phyloP scores from a whole-genome alignment of 1,140 invertebrate genomes.

The Psilanteris sp. region DNA sequence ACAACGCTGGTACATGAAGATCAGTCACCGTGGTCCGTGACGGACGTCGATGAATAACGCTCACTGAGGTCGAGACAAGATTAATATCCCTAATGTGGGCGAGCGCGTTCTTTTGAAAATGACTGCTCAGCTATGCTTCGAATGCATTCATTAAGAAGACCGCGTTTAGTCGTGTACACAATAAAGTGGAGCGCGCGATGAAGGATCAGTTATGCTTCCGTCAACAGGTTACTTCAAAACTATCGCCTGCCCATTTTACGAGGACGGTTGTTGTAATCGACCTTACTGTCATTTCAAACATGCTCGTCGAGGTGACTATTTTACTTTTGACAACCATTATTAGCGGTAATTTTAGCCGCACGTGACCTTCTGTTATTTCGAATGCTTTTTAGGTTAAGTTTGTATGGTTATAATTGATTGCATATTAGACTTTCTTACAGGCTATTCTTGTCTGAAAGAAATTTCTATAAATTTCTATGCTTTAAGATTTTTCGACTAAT shows the following conservation, averaged over 20 bases:
- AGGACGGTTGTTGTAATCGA: slow-evolving; percentile 88
- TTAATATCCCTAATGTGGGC: too few relatives aligned
- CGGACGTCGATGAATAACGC: not conserved
- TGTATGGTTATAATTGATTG: not conserved
- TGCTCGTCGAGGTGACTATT: slow-evolving; percentile 83
- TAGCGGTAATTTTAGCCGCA: not conserved
- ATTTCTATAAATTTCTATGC: too few relatives aligned
- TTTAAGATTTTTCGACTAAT: too few relatives aligned
- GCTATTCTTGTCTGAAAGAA: too few relatives aligned
- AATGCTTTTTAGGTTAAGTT: slow-evolving; percentile 30
- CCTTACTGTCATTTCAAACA: slow-evolving; percentile 95
- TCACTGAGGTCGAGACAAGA: too few relatives aligned
- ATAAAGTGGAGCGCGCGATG: slow-evolving; percentile 60
- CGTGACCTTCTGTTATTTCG: not conserved
- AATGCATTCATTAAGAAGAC: not conserved
- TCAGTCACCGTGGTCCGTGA: not conserved
- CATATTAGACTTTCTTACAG: too few relatives aligned
- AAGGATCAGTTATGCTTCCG: slow-evolving; percentile 86
- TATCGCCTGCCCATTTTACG: slow-evolving; percentile 90
- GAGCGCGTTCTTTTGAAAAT: not conserved
- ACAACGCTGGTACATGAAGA: not conserved
- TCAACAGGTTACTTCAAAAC: slow-evolving; percentile 91
- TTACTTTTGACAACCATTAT: slow-evolving; percentile 8
- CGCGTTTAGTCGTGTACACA: slow-evolving; percentile 11
- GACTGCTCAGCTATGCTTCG: slow-evolving; percentile 4